Evolutionary conservation across 2,113 vertebrate species (phyloP), one percentile per base, ranked within the genome.

Genomic region (Patagioenas fasciata): DNA sequence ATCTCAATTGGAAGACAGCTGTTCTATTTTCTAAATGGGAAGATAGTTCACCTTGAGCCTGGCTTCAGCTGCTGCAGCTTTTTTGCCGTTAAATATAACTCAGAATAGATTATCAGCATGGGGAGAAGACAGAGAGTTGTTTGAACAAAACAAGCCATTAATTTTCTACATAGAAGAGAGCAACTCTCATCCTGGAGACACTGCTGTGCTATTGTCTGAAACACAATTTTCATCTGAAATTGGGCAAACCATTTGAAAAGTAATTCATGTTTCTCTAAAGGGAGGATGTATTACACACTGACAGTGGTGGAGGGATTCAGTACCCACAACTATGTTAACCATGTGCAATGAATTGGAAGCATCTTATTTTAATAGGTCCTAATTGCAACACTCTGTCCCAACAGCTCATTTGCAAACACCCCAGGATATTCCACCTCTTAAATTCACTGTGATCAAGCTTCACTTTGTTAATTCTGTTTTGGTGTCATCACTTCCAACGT

Each of bases 141-240:
- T 90, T 92, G 90, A 91, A 91, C 88, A 91, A 95, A 97, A 88
- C 42, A 93, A 93, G 60, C 67, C 67, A 83, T 94, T 95, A 94
- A 94, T 95, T 96, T 95, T 85, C 94, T 83, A 56, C 54, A 88
- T 36, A 71, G 72, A 95, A 91, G 38, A 88, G 73, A 94, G 48
- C 54, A 85, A 79, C 67, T 86, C 79, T 94, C 38, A 65, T 88
- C 85, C 79, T 53, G n/a, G 67, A 93, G 65, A 80, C 26, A 79
- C 90, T 88, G 92, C 93, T 93, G 95, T 84, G 88, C 75, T 90
- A 44, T 95, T 96, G 91, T 96, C 88, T 93, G 91, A 96, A 95
- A 86, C 79, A 77, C 72, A 88, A 70, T 91, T 95, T 95, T 93
- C 72, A 81, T 79, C 72, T 80, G 72, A 84, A 95, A 94, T 90